These are phyloP conservation scores for Erebia aethiops DNA, from an alignment of 2,888 invertebrate genomes.

Conservation along the genomic window DNA sequence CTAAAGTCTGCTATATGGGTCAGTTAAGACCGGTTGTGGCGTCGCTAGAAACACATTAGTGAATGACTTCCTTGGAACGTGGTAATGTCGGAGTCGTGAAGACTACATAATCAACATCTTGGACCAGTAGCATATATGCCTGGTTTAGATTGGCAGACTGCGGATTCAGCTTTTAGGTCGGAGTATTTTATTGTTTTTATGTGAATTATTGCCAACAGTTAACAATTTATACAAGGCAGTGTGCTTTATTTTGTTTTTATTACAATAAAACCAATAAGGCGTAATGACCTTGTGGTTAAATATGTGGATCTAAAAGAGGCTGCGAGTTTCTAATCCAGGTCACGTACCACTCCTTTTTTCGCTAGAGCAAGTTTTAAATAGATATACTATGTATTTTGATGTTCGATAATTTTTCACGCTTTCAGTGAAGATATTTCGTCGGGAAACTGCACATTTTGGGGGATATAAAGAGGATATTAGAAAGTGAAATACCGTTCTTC, in stretches of 20 bases:
- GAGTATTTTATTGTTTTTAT: conserved; percentile 29
- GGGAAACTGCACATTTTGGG: too few species aligned
- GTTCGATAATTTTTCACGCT: too few species aligned
- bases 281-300: too few species aligned
- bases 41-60: conserved; percentile 28
- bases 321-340: too few species aligned
- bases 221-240: neutral
- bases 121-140: conserved; percentile 37
- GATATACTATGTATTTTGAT: too few species aligned
- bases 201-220: conserved; percentile 8
- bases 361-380: too few species aligned
- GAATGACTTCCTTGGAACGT: conserved; percentile 31
- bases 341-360: too few species aligned
- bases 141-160: conserved; percentile 38
- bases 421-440: too few species aligned
- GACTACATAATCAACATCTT: conserved; percentile 32
- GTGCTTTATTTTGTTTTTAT: neutral
- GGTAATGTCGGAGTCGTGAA: conserved; percentile 35
- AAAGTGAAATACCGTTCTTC: too few species aligned
- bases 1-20: conserved; percentile 2
- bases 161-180: conserved; percentile 35
- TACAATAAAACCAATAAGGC: neutral
- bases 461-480: too few species aligned
- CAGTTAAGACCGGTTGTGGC: conserved; percentile 15
- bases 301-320: too few species aligned